These are phyloP conservation scores for Trachelus iudaicus DNA, from an alignment of 2,888 invertebrate genomes.

Conservation along the genomic window DNA sequence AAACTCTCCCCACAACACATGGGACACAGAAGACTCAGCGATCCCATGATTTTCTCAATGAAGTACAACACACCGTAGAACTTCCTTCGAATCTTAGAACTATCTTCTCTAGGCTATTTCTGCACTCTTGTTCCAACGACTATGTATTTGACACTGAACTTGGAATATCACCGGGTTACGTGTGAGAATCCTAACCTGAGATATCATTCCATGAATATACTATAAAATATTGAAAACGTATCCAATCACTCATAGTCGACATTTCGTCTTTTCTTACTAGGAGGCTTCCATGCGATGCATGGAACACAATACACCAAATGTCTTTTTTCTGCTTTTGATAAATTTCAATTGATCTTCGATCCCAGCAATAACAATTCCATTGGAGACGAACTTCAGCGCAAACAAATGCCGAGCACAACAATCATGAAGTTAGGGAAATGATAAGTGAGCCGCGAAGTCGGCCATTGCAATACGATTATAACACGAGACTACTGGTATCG, in stretches of 20 bases:
- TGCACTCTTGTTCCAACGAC: no score
- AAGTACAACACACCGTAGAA: neutral
- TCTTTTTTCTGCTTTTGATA: constrained; percentile 8
- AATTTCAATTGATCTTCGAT: constrained; percentile 16
- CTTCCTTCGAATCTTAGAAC: no score
- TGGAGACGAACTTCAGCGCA: constrained; percentile 63
- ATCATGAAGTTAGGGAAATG: constrained; percentile 62
- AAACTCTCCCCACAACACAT: constrained; percentile 76
- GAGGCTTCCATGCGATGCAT: constrained; percentile 10
- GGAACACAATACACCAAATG: neutral
- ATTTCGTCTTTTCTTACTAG: constrained; percentile 27
- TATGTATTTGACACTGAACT: no score
- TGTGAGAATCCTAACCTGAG: constrained; percentile 23
- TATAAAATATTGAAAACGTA: constrained; percentile 18
- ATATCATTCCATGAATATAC: constrained; percentile 5
- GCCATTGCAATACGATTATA: constrained; percentile 21
- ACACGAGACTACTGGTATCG: neutral
- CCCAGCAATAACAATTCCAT: constrained; percentile 38
- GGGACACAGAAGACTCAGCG: constrained; percentile 69
- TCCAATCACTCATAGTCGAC: constrained; percentile 31
- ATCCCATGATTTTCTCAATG: constrained; percentile 66
- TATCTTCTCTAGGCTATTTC: neutral
- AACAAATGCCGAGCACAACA: constrained; percentile 63
- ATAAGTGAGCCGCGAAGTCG: constrained; percentile 29
- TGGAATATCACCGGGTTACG: neutral